Base-by-base conservation (phyloP, 2,888 invertebrate species). In the Platycheirus rosarum region DNA sequence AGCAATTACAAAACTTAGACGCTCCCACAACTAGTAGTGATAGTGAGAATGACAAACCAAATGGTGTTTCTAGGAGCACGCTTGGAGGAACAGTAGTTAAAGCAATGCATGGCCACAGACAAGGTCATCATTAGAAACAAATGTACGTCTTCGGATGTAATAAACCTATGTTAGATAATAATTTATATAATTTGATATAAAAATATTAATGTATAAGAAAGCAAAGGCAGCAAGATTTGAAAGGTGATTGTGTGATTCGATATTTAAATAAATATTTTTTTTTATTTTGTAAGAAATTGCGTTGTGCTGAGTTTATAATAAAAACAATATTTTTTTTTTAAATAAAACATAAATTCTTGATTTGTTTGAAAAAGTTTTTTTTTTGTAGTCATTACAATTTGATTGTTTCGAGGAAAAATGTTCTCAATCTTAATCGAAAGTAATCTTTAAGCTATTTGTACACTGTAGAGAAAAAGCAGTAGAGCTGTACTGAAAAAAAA, bases 1-100 rank as follows among this genome's bases (percentile, higher is more conserved):
- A 97, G 85, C 98, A 98, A 87, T 90, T 96, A 0, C 88, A 90
- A 82, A 91, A 90, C 75, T 70, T 88, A 14, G 89, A 91, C 37
- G 85, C 86, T 44, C 14, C 40, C 2, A 57, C 2, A 87, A 65
- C 44, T 20, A 60, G 75, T 62, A 85, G 66, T 37, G 82, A 77
- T 62, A 60, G 14, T 55, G 82, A 82, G 37, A 29, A 62, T 49
- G 76, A 77, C 26, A 76, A 82, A 37, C 4, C 46, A 2, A 44
- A 51, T 29, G 20, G 16, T 8, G 29, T 60, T 37, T 16, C 65
- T 1, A 60, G 40, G n/a, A 35, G 18, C 1, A 29, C 73, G 16
- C 18, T 35, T 37, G 55, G 29, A n/a, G 60, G 60, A n/a, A 35
- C 62, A 7, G 16, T 55, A 11, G 20, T 46, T 26, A 60, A 29